These are phyloP conservation scores for Tetropium fuscum DNA, from an alignment of 2,888 invertebrate species.

Conservation along the genomic window DNA sequence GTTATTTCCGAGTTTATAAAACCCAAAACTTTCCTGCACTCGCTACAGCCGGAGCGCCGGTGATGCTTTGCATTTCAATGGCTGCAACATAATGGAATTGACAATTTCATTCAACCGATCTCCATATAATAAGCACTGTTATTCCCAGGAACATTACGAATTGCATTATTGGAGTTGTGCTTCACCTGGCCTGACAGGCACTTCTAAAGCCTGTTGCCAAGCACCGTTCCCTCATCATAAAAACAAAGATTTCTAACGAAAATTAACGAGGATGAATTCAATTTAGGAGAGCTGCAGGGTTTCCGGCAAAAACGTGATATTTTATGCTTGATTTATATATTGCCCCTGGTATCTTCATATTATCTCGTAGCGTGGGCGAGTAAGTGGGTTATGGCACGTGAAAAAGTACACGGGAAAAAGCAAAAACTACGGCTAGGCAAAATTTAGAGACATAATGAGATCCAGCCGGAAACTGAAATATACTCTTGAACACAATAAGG, in stretches of 20 bases:
- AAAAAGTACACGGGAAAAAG: too few species aligned
- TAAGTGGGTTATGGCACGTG: too few species aligned
- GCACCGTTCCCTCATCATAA: slow-evolving; percentile 5
- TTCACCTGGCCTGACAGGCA: slow-evolving; percentile 13
- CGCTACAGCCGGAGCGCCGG: too few species aligned
- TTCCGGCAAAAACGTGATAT: slow-evolving; percentile 10
- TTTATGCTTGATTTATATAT: slow-evolving; percentile 3
- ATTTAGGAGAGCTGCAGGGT: neutral
- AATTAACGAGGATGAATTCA: slow-evolving; percentile 24
- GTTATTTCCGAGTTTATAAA: too few species aligned
- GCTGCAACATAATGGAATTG: too few species aligned
- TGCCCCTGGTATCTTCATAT: neutral
- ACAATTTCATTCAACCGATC: slow-evolving; percentile 3
- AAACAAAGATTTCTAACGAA: slow-evolving; percentile 12
- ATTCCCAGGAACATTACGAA: slow-evolving; percentile 4
- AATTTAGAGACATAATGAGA: too few species aligned
- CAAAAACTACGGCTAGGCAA: too few species aligned
- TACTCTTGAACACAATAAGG: too few species aligned
- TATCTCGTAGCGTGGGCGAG: neutral
- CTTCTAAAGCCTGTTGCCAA: slow-evolving; percentile 20
- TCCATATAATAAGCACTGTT: slow-evolving; percentile 8
- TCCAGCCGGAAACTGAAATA: too few species aligned
- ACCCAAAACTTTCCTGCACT: too few species aligned
- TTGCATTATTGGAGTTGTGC: slow-evolving; percentile 11
- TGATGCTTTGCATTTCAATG: too few species aligned